Evolutionary conservation across 2,888 invertebrate genomes (phyloP), one percentile per base, ranked within the genome.

Genomic region (Alloplasta piceator): DNA sequence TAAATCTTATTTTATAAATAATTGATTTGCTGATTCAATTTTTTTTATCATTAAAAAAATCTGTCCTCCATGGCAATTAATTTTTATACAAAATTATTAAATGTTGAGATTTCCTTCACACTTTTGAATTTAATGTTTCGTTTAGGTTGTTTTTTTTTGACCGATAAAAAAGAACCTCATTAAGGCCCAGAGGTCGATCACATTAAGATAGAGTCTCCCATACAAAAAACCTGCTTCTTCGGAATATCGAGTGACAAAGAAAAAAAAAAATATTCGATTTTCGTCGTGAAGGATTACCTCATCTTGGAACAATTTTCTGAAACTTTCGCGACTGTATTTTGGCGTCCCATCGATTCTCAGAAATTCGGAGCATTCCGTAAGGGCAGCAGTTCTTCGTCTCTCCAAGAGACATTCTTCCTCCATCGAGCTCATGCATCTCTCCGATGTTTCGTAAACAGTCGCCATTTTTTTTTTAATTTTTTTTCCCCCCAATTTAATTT

Each of bases 381-480:
- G 89, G n/a, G 95, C 93, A 0, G 94, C 93, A 84, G 94, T 87
- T 76, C 95, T 93, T 76, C 94, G 92, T 70, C 94, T 93, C 87
- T 96, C 96, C 85, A 94, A 93, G 4, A 94, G 93, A 89, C 94
- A 95, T 88, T 96, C 96, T 86, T 95, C 95, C 87, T 96, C 96
- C 95, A 95, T 96, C 75, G 94, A 94, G 39, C 95, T 95, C 92
- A 94, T 94, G 74, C 83, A 85, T 76, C 83, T 73, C 66, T 91
- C 90, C 80, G 85, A 68, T 56, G 83, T 81, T 64, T 84, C 74
- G 84, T 85, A 70, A 74, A 80, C 84, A 60, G 80, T 73, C 5
- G 85, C 82, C 84, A 84, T 84, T 67, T 63, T 63, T 26, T 26
- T 1, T 46, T 36, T 55, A 16, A 48, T 61, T 63, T 26, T 5